Evolutionary conservation across 2,113 vertebrate genomes (phyloP), one percentile per base, ranked within the genome.

Genomic region (Notiomystis cincta): DNA sequence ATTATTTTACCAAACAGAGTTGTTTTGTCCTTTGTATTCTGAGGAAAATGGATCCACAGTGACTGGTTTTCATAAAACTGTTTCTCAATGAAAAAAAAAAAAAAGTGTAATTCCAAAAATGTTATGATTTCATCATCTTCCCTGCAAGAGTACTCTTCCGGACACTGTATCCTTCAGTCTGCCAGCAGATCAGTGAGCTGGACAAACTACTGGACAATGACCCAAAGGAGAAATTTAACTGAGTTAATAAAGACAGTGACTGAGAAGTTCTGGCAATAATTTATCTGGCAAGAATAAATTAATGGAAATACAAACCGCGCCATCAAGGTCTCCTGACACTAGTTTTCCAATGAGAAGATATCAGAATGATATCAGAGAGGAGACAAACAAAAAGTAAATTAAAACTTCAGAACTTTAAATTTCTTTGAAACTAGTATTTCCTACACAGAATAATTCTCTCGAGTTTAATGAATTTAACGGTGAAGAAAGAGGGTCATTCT

Each of bases 181-280:
- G 82, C 92, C 93, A 95, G 80, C 23, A 70, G 76, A 51, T 78
- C 60, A 53, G 47, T 81, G 71, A 58, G 47, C 38, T 93, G 64
- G 47, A 88, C 75, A 89, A 94, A 56, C 72, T 66, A 56, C 65
- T 92, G 91, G 81, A 89, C 91, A 89, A 51, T 57, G 71, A 92
- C 72, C 56, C 93, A 87, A 90, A 94, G 75, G 44, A 93, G 85
- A 90, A 69, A 83, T 81, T 77, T 62, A 78, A 56, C 71, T 0
- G 0, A 88, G 47, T 93, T 83, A 92, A 92, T 92, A 89, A 70
- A 92, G 82, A 66, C 51, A 92, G 67, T 57, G 51, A 57, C 57
- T 66, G 85, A 62, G 67, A 93, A 77, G 67, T 90, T 86, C 87
- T 96, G 91, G 84, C 75, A 95, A 81, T 89, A 67, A 86, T 86